These are phyloP conservation scores for Antrozous pallidus DNA, from an alignment of 2,797 vertebrate genomes.

Conservation along the genomic window DNA sequence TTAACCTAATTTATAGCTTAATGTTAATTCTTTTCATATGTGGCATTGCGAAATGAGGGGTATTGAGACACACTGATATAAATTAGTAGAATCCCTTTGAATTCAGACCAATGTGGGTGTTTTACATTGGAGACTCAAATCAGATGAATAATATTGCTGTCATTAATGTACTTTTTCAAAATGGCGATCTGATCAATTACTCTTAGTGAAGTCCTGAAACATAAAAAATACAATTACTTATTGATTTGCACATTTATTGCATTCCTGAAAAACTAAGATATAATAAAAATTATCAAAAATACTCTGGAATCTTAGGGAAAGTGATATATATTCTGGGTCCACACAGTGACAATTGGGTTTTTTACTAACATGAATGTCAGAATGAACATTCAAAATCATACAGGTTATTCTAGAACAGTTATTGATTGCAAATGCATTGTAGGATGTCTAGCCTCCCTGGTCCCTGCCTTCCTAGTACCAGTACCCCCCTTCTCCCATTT, in stretches of 20 bases:
- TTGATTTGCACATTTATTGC: background rate
- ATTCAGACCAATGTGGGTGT: background rate
- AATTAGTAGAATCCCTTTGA: background rate
- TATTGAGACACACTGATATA: background rate
- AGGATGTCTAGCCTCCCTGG: background rate
- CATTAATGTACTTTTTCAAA: constrained; percentile 17
- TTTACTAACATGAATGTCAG: background rate
- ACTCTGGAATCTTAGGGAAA: background rate
- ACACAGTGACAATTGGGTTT: background rate
- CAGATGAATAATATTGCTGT: background rate
- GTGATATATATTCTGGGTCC: background rate
- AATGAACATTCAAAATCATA: background rate
- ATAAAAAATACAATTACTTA: background rate
- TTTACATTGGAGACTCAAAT: background rate
- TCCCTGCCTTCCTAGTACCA: background rate
- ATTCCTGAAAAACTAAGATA: background rate
- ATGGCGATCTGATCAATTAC: background rate
- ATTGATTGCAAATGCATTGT: background rate
- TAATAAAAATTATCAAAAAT: background rate
- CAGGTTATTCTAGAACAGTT: background rate
- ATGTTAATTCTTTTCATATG: background rate
- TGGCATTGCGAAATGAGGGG: background rate
- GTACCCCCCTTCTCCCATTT: background rate
- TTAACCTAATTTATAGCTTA: background rate
- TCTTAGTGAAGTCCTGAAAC: background rate